Evolutionary conservation across 1,140 invertebrate genomes (phyloP).

Genomic region (Eumaeus atala): DNA sequence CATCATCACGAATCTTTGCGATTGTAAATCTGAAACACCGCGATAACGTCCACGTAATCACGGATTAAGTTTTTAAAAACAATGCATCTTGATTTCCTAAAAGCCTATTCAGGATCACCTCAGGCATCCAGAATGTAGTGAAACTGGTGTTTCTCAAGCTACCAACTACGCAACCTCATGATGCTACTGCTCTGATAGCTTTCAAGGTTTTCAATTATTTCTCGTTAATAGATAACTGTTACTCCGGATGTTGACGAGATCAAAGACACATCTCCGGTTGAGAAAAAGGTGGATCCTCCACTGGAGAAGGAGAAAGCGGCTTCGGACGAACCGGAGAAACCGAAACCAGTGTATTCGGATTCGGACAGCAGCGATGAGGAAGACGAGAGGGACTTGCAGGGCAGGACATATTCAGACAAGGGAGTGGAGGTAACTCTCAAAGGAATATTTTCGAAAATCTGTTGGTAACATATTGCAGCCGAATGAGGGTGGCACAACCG

Average conservation of each 20-base stretch:
- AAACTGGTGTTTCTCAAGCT: too few species aligned
- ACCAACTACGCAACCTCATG: too few species aligned
- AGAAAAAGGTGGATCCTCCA: slow-evolving; percentile 23
- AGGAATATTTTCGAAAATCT: too few species aligned
- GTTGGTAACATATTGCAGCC: not conserved
- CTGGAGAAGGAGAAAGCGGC: slow-evolving; percentile 30
- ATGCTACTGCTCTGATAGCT: too few species aligned
- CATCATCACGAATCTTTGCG: too few species aligned
- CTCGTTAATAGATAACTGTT: slow-evolving; percentile 52
- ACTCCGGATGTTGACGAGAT: slow-evolving; percentile 45
- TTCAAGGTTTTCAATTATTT: too few species aligned
- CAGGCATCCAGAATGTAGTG: too few species aligned
- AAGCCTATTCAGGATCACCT: too few species aligned
- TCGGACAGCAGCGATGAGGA: slow-evolving; percentile 78
- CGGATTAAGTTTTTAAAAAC: too few species aligned
- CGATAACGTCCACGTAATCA: too few species aligned
- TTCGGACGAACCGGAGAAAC: slow-evolving; percentile 26
- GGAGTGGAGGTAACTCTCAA: slow-evolving; percentile 81
- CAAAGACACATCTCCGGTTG: slow-evolving; percentile 23
- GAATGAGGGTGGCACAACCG: not conserved
- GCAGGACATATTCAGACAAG: slow-evolving; percentile 83
- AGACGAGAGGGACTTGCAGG: slow-evolving; percentile 84
- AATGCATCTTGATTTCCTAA: too few species aligned
- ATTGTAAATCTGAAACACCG: too few species aligned
- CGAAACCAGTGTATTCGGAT: slow-evolving; percentile 61